Evolutionary conservation across 2,797 vertebrate genomes (phyloP), one percentile per base, ranked within the genome.

Genomic region (Protonibea diacanthus): DNA sequence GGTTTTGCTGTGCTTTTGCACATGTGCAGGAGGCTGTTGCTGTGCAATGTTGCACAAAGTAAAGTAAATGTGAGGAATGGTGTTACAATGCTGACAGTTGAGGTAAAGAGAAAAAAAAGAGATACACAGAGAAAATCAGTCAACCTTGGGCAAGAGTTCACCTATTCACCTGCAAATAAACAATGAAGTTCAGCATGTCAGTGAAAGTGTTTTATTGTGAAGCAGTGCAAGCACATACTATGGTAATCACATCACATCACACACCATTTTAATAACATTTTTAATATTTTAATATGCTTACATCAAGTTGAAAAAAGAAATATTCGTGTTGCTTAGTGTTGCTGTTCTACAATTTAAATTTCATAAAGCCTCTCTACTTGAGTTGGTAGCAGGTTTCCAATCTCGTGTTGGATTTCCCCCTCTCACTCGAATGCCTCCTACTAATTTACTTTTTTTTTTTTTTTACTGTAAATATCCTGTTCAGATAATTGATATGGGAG

Each of bases 1-100:
- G 76, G 72, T 76, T 75, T 75, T 33, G 8, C 33, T 9, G 33
- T 33, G 33, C 33, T 33, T 33, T 33, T 82, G 63, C 51, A 62
- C 69, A 87, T 51, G 47, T 80, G 73, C 76, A 58, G 84, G 86
- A 86, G 74, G 72, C 23, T 79, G 76, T 74, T 61, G 79, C 59
- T 25, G 71, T 69, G 49, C 65, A 62, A 57, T 73, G 73, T 40
- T 51, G 38, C 40, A 71, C 51, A 6, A 56, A 74, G 75, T 25
- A 84, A 73, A 72, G 60, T 64, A 56, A 83, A 71, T 25, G 29
- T 56, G 73, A 57, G 63, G 70, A 74, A 66, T 67, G 73, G 38
- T 73, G 76, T 52, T 83, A 65, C 63, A 85, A 10, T 56, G 55
- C 64, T 87, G 78, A 62, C 25, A 25, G n/a, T n/a, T n/a, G 69